Base-by-base conservation (phyloP, 2,888 invertebrate genomes). In the Eurytoma adleriae region DNA sequence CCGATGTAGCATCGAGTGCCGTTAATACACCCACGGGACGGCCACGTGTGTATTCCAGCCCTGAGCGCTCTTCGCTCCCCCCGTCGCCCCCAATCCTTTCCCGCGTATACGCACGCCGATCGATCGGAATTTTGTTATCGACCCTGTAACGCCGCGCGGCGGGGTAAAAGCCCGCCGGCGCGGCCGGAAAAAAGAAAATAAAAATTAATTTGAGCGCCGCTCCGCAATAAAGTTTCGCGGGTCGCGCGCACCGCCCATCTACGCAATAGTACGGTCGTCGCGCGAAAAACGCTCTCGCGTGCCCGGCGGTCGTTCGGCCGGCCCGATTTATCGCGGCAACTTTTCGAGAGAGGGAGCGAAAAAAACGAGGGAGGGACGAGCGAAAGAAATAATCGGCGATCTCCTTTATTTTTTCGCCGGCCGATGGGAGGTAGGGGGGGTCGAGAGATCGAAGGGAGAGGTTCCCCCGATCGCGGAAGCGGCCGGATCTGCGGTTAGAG, bases 391-490 rank as follows among this genome's bases (percentile, higher is more conserved):
- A 40, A 40, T 40, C 7, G 40, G 40, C 40, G 10, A 40, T 40
- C 40, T 40, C 40, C 40, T 40, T 40, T 40, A 40, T 40, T 40
- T 40, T 40, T 40, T 40, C 10, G 7, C 40, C 7, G 40, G 40
- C 7, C 40, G 40, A 27, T 52, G 1, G n/a, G 27, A n/a, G 3
- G n/a, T n/a, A n/a, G 0, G 16, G 16, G n/a, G n/a, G 2, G 20
- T 2, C 16, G 12, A 18, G 3, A n/a, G 52, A 66, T 74, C 74
- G 64, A 70, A 78, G 57, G 57, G 14, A n/a, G 30, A 3, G 40
- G 40, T 10, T 24, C 24, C 18, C 68, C 67, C 73, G 78, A 78
- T 78, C 68, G 73, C 76, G 78, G 79, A 66, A 72, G 73, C 62
- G 62, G 54, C 67, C 40, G 66, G 66, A 70, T 79, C 77, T 57